These are phyloP conservation scores for Monomorium pharaonis DNA, from an alignment of 1,140 invertebrate genomes.

Conservation along the genomic window DNA sequence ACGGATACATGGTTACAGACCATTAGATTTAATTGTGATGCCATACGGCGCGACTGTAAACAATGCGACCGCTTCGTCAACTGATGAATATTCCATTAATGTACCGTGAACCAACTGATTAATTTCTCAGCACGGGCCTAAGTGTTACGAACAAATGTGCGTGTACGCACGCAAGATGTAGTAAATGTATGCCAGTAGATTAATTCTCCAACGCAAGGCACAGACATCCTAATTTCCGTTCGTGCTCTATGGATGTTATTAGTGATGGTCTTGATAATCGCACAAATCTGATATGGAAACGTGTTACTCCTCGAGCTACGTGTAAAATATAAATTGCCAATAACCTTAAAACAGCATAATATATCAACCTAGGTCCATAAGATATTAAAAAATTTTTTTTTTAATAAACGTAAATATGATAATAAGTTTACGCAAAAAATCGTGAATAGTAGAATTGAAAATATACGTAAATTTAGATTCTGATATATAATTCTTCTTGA, in stretches of 20 bases:
- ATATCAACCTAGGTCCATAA: background rate
- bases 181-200: background rate
- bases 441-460: background rate
- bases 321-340: conserved; percentile 1
- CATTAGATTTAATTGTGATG: conserved; percentile 56
- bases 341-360: background rate
- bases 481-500: background rate
- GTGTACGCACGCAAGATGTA: conserved; percentile 8
- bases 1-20: conserved; percentile 26
- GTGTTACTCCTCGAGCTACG: background rate
- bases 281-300: conserved; percentile 12
- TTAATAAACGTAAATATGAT: background rate
- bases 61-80: conserved; percentile 41
- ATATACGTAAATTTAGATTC: background rate
- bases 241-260: conserved; percentile 10
- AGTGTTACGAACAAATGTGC: conserved; percentile 38
- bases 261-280: conserved; percentile 28
- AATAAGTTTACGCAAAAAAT: background rate
- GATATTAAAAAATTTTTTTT: background rate
- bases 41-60: conserved; percentile 29
- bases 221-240: conserved; percentile 43
- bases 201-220: conserved; percentile 7
- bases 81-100: conserved; percentile 58
- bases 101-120: conserved; percentile 48
- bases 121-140: conserved; percentile 49